Conservation (phyloP, 2,797 vertebrate genomes). For the Urophycis tenuis region DNA sequence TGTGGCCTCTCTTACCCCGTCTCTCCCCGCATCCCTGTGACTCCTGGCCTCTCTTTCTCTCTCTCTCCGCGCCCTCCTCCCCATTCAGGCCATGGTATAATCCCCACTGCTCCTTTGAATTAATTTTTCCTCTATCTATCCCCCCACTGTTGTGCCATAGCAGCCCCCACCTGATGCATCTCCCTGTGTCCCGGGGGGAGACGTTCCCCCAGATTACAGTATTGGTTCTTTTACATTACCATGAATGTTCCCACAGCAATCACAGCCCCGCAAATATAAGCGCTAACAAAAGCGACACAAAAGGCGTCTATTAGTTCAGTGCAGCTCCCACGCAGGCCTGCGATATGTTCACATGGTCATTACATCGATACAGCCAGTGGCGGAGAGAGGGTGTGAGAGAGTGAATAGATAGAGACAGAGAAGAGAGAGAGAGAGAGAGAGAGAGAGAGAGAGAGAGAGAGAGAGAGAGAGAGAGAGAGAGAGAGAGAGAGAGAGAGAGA, state of each 20-base stretch:
- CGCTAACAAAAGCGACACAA: slow-evolving; percentile 8
- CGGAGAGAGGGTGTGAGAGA: slow-evolving; percentile 2
- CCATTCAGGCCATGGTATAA: background rate
- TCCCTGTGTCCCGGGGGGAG: background rate
- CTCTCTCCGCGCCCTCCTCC: background rate
- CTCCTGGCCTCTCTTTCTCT: background rate
- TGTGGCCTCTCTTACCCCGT: too few relatives aligned
- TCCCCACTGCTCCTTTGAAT: background rate
- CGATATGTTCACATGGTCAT: slow-evolving; percentile 23
- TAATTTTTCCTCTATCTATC: background rate
- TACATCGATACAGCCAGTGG: slow-evolving; percentile 22
- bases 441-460: slow-evolving; percentile 3
- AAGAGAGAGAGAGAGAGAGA: background rate
- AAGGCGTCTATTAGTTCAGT: slow-evolving; percentile 26
- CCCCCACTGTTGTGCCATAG: background rate
- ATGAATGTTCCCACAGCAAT: background rate
- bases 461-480: too few relatives aligned
- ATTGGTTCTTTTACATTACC: background rate
- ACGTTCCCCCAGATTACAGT: background rate
- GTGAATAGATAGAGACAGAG: background rate
- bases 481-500: too few relatives aligned
- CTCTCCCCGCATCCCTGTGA: too few relatives aligned
- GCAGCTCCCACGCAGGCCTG: background rate
- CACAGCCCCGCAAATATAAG: background rate
- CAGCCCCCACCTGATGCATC: background rate